phyloP scores from a whole-genome alignment of 2,888 invertebrate genomes.

The Lutraria lutraria region DNA sequence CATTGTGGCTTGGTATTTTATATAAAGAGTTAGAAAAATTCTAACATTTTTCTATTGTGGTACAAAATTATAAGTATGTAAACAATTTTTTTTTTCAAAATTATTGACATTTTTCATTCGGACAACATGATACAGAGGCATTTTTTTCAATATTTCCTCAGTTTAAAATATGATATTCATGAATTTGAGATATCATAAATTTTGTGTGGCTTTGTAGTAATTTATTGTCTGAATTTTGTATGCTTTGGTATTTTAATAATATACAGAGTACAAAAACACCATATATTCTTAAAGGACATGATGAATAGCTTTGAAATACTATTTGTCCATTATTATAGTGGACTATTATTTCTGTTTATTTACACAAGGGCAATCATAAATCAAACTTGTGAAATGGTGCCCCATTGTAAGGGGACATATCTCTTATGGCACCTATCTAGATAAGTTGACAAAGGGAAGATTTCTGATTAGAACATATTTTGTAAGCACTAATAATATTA shows the following conservation, averaged over 20 bases:
- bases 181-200: not conserved
- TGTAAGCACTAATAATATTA: not conserved
- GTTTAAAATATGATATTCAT: not conserved
- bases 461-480: not conserved
- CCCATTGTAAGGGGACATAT: not conserved
- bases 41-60: too few relatives aligned
- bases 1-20: too few relatives aligned
- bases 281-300: not conserved
- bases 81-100: not conserved
- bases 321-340: not conserved
- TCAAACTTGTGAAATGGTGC: not conserved
- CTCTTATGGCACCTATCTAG: not conserved
- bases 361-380: not conserved
- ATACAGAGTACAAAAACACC: not conserved
- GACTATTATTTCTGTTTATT: conserved; percentile 20
- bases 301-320: not conserved
- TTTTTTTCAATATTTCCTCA: not conserved
- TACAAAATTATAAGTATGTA: too few relatives aligned
- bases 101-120: not conserved
- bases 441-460: conserved; percentile 14
- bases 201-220: not conserved
- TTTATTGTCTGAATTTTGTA: not conserved
- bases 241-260: not conserved
- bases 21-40: too few relatives aligned
- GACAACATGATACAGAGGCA: not conserved